phyloP scores from a whole-genome alignment of 1,140 invertebrate genomes.

The Temnothorax curvispinosus region DNA sequence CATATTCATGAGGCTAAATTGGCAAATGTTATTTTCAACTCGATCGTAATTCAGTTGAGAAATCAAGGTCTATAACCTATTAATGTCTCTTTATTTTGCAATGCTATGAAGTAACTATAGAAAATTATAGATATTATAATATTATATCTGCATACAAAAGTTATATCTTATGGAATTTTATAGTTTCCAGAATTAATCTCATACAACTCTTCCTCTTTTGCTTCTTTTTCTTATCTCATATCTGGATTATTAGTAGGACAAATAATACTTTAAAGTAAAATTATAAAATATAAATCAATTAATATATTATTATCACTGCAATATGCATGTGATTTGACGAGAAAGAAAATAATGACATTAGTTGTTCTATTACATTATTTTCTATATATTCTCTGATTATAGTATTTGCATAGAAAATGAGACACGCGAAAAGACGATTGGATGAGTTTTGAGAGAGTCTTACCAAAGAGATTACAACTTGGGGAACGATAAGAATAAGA shows the following conservation, averaged over 20 bases:
- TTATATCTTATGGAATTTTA: neutral
- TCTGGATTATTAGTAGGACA: neutral
- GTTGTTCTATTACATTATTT: neutral
- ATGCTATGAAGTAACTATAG: neutral
- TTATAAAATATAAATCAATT: neutral
- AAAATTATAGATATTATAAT: neutral
- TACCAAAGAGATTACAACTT: slow-evolving; percentile 44
- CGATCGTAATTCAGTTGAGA: neutral
- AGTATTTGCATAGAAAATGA: slow-evolving; percentile 38
- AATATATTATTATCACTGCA: neutral
- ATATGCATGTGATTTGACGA: neutral
- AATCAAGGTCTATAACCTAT: neutral
- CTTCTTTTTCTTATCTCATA: neutral
- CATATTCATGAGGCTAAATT: slow-evolving; percentile 35
- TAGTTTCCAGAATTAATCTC: neutral
- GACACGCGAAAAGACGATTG: neutral
- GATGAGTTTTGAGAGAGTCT: slow-evolving; percentile 17
- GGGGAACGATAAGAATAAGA: slow-evolving; percentile 9
- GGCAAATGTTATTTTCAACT: slow-evolving; percentile 6
- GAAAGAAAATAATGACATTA: slow-evolving; percentile 3
- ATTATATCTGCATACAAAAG: neutral
- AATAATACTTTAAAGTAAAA: neutral
- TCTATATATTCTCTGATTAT: neutral
- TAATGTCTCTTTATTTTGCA: neutral
- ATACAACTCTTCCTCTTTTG: neutral